Base-by-base conservation (phyloP, 2,888 invertebrate species). In the Aphodius sticticus region DNA sequence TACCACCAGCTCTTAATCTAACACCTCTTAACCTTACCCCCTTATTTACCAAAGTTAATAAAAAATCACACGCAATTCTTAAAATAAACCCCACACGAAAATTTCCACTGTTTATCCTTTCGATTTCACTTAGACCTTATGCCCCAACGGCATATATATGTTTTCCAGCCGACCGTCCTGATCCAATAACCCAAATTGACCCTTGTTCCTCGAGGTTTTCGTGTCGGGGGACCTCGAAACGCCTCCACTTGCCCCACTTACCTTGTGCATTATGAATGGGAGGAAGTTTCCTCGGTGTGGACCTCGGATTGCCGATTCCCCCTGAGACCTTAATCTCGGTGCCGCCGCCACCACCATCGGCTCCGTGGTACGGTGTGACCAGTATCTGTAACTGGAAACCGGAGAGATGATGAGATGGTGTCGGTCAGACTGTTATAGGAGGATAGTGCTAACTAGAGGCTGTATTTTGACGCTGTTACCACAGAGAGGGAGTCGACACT, bases 271-370 rank as follows among this genome's bases (percentile, higher is more conserved):
- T 83, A 70, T 81, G 81, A 75, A 84, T 84, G 6, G 84, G 84
- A 0, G 84, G 84, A 38, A 83, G 79, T 79, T 82, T 81, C 15
- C 79, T 80, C 70, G 79, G 75, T 14, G 70, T 69, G 26, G 80
- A 78, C 70, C 76, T 79, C 69, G 75, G 77, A 80, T 83, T 83
- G 15, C 84, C 85, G 14, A 86, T 86, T 16, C 87, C 87, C 6
- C 87, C 86, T 81, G 86, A 85, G n/a, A 88, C 86, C 76, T 87
- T 83, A 75, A 88, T 87, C 81, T 88, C 88, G 7, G 87, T 87
- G 53, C 86, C 85, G 15, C 86, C 53, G 7, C 26, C 26, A 86
- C 75, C 86, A 85, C 37, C 85, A 81, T 37, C 86, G 85, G 78
- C 83, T 14, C 86, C 86, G 77, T 84, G 77, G 15, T 85, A 84